phyloP scores from a whole-genome alignment of 2,888 invertebrate species.

The Yponomeuta malinellus region DNA sequence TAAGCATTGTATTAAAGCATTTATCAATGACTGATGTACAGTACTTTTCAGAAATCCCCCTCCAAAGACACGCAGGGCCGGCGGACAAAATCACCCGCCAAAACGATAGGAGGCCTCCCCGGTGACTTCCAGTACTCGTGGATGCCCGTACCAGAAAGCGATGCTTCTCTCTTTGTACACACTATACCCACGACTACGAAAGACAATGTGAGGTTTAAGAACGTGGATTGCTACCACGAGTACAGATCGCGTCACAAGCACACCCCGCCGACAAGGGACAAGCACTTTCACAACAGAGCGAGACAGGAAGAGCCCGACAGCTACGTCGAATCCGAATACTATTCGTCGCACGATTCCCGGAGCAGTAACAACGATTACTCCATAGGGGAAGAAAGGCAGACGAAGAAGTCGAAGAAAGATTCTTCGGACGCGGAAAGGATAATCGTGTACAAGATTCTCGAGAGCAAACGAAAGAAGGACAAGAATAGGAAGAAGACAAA shows the following conservation, averaged over 20 bases:
- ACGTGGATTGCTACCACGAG: constrained; percentile 62
- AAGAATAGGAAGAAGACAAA: background rate
- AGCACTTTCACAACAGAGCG: constrained; percentile 26
- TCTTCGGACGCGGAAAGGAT: constrained; percentile 54
- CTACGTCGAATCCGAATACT: constrained; percentile 23
- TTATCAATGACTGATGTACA: background rate
- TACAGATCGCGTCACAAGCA: constrained; percentile 65
- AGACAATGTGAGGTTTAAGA: constrained; percentile 56
- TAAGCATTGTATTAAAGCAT: too few species aligned
- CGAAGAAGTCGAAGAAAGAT: constrained; percentile 23
- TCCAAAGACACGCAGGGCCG: background rate
- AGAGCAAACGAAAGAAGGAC: constrained; percentile 32
- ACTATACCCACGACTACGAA: constrained; percentile 48
- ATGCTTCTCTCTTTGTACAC: constrained; percentile 53
- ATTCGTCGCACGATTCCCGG: constrained; percentile 25
- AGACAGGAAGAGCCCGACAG: constrained; percentile 18
- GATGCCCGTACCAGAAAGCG: constrained; percentile 68
- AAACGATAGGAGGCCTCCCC: constrained; percentile 36
- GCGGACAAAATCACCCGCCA: constrained; percentile 2
- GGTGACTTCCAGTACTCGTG: constrained; percentile 59
- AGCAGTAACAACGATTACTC: constrained; percentile 29
- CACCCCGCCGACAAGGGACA: constrained; percentile 64
- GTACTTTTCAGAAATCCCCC: constrained; percentile 7
- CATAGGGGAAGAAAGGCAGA: constrained; percentile 27
- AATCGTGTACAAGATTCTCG: constrained; percentile 60